These are phyloP conservation scores for Neogobius melanostomus DNA, from an alignment of 2,113 vertebrate species.

Conservation along the genomic window DNA sequence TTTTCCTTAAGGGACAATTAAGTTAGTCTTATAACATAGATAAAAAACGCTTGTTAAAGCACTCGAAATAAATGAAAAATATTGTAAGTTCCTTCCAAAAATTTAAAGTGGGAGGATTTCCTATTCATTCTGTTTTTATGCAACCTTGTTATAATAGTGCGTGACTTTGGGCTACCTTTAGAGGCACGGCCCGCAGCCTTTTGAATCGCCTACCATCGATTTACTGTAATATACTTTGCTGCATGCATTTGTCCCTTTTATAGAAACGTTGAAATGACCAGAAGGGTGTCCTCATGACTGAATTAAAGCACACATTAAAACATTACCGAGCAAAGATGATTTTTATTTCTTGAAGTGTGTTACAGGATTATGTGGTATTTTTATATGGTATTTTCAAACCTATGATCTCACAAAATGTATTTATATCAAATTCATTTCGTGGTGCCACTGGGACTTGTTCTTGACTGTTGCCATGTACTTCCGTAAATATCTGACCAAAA, in stretches of 20 bases:
- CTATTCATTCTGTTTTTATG: too few relatives aligned
- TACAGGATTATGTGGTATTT: constrained; percentile 44
- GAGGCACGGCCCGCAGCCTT: too few relatives aligned
- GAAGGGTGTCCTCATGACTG: constrained; percentile 9
- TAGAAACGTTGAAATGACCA: neutral
- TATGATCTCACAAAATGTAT: constrained; percentile 28
- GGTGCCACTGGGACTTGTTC: constrained; percentile 12
- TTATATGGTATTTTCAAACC: constrained; percentile 28
- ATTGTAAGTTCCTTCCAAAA: too few relatives aligned
- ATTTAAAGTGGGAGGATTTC: too few relatives aligned
- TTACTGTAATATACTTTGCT: neutral
- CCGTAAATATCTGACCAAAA: too few relatives aligned
- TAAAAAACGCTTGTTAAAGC: too few relatives aligned
- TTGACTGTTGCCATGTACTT: neutral
- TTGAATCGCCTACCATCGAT: too few relatives aligned
- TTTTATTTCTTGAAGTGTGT: constrained; percentile 37
- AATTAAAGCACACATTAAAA: constrained; percentile 5
- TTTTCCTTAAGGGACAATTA: too few relatives aligned
- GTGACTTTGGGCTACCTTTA: too few relatives aligned
- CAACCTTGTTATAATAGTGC: too few relatives aligned
- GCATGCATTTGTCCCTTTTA: neutral
- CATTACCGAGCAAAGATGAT: constrained; percentile 20
- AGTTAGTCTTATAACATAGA: too few relatives aligned
- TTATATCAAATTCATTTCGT: neutral
- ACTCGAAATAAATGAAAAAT: too few relatives aligned